Conservation (phyloP, 2,113 vertebrate genomes). For the Piprites chloris region DNA sequence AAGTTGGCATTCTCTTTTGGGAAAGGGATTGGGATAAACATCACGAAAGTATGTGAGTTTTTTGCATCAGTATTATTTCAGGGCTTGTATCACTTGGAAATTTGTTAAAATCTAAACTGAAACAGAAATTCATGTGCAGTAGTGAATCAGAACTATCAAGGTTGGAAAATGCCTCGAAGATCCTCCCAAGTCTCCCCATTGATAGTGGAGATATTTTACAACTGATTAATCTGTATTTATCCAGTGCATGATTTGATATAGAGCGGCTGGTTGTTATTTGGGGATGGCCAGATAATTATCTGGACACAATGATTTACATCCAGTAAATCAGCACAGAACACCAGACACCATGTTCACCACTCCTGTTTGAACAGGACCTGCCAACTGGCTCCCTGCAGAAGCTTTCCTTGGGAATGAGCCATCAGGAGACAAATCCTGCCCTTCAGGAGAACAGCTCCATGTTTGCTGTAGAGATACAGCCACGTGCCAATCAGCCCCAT, state of each 20-base stretch:
- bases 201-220: not conserved
- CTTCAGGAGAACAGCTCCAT: not conserved
- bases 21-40: not conserved
- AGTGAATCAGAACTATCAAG: not conserved
- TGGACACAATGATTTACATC: not conserved
- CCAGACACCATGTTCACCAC: not conserved
- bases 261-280: not conserved
- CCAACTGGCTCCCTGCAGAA: not conserved
- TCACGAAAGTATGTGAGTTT: accelerated
- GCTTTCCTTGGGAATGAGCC: not conserved
- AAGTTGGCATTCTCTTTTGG: not conserved
- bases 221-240: not conserved
- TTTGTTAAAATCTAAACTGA: not conserved
- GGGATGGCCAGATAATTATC: not conserved
- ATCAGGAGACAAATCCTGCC: not conserved
- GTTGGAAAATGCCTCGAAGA: not conserved
- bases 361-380: accelerated
- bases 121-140: not conserved
- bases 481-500: not conserved
- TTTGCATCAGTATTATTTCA: not conserved
- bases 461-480: too few relatives aligned
- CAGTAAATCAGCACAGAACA: not conserved
- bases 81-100: not conserved
- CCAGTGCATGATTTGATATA: accelerated
- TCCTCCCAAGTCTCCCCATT: not conserved